These are phyloP conservation scores for Stenotaenia linearis DNA, from an alignment of 2,888 invertebrate genomes.

Conservation along the genomic window DNA sequence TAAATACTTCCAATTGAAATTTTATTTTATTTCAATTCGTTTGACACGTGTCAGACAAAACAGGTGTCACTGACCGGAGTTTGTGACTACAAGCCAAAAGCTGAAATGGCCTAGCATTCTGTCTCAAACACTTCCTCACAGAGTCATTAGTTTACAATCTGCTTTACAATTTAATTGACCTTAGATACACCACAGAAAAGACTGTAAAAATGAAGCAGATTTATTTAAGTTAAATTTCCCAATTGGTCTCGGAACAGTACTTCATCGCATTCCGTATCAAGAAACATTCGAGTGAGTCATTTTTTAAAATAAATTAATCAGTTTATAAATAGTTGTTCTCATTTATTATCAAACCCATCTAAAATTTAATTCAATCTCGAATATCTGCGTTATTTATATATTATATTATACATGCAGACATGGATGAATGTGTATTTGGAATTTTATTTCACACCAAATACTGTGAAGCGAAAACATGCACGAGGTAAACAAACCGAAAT, in stretches of 20 bases:
- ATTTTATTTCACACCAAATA: not conserved
- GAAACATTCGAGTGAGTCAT: not conserved
- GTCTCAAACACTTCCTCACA: conserved; percentile 7
- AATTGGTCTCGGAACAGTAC: not conserved
- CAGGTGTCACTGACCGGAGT: conserved; percentile 19
- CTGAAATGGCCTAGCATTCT: not conserved
- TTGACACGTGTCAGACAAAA: conserved; percentile 10
- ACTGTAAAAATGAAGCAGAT: not conserved
- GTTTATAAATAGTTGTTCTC: not conserved
- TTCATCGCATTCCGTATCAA: not conserved
- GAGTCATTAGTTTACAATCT: not conserved
- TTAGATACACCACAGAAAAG: not conserved
- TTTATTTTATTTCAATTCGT: not conserved
- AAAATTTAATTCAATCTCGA: not conserved
- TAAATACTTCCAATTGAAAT: not conserved
- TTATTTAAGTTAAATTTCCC: not conserved
- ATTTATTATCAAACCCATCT: not conserved
- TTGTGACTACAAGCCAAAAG: not conserved
- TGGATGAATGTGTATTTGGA: not conserved
- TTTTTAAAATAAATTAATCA: not conserved
- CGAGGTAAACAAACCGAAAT: not conserved
- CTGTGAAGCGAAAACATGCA: too few species aligned
- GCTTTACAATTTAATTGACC: not conserved
- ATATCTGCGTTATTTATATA: not conserved
- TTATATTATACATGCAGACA: too few species aligned